Evolutionary conservation across 2,113 vertebrate genomes (phyloP), one percentile per base, ranked within the genome.

Genomic region (Cranoglanis bouderius): DNA sequence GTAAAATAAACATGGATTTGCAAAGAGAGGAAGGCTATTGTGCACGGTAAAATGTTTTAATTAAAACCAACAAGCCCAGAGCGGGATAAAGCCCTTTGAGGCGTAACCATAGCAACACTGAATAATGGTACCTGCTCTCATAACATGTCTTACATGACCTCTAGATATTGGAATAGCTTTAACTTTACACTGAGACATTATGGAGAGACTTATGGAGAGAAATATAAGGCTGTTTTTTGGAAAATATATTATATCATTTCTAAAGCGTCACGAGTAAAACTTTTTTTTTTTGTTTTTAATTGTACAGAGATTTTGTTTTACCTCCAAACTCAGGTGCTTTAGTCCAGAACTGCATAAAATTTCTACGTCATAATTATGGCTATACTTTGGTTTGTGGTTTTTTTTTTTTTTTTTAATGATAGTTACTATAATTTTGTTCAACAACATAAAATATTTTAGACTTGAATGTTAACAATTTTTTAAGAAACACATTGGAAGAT

Each of bases 11-110:
- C 51, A 1, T 35, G 32, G 35, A 40, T 59, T 59, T 82, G 81
- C 19, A 2, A 26, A 57, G 53, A 5, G 46, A 57, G 19, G n/a
- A 24, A 10, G 80, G 51, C n/a, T 19, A 49, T 46, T 32, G 46
- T 29, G 2, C 46, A 4, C 0, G 51, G 7, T 82, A 38, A 82
- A 81, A 12, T 26, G 53, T 35, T 82, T 82, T 57, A 82, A 57
- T 82, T 82, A 55, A 82, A 82, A 59, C 19, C 80, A 82, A 82
- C 80, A 82, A 38, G 53, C 53, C 9, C 80, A 35, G 18, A 35
- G 53, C 8, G 6, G 53, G 80, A 57, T 35, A 21, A 19, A 57
- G 19, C 80, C 80, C 53, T 18, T 14, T 24, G 80, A 57, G 9
- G 53, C 53, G 80, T 82, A 82, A 38, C 80, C 32, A 82, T 82